Evolutionary conservation across 2,113 vertebrate genomes (phyloP), one percentile per base, ranked within the genome.

Genomic region (Charadrius vociferus): DNA sequence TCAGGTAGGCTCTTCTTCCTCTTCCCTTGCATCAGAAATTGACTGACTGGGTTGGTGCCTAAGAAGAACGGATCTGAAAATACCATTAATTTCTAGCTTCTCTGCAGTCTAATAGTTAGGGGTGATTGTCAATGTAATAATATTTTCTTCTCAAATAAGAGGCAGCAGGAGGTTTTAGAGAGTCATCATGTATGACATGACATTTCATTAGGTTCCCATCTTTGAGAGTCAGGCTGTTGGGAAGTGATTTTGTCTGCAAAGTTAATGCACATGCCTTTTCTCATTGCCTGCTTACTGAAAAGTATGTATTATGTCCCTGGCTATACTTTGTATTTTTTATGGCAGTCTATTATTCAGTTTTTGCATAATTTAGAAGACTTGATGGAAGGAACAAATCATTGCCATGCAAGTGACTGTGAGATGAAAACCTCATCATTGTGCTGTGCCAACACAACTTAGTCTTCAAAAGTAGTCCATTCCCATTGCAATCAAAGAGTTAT

Each of bases 401-500:
- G 79, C 71, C 72, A 66, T 83, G 88, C 62, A 89, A 87, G 91
- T 85, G 73, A 82, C 87, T 50, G 41, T 67, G 87, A 91, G 78
- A 94, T 88, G 58, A 93, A 96, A 96, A 89, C 58, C 71, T 88
- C 85, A 83, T 68, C 53, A 47, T 10, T 77, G 86, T 61, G 63
- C 82, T 86, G 74, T 12, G 55, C 86, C 8, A 27, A 91, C 59
- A 74, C 47, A 88, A 88, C 36, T 74, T 41, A 86, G 82, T 75
- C 72, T 93, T 92, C 85, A 94, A 82, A 96, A 92, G 47, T 78
- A 92, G 68, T 70, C 79, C 62, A 73, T 80, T 95, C 70, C 85
- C 78, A 53, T 23, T 83, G 75, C 79, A 96, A 61, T 89, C 85
- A 83, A 88, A 90, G 37, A 88, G 45, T 73, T 93, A 74, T 37